Evolutionary conservation across 2,888 invertebrate species (phyloP).

Genomic region (Octodonta nipae): DNA sequence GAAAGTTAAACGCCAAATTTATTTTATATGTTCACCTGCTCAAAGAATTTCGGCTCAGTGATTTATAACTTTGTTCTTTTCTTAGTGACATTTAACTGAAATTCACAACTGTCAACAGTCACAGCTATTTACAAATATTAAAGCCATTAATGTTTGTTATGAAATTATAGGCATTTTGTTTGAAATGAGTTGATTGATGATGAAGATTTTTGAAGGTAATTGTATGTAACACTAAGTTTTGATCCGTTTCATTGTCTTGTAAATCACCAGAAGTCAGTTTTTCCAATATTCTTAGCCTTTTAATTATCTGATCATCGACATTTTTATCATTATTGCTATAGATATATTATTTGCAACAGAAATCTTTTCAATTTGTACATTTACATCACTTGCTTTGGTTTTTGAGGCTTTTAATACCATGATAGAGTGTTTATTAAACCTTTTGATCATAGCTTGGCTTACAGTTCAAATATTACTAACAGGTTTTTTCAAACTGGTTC

Average conservation of each 20-base stretch:
- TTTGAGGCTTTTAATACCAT: constrained; percentile 67
- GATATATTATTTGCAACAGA: constrained; percentile 13
- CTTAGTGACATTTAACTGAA: no score
- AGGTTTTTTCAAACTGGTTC: constrained; percentile 37
- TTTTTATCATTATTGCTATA: constrained; percentile 30
- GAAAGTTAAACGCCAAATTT: no score
- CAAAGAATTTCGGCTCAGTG: no score
- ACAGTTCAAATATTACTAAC: constrained; percentile 45
- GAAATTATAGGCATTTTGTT: no score
- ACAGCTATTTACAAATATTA: no score
- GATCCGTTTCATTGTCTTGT: constrained; percentile 37
- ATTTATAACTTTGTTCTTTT: no score
- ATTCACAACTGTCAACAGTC: no score
- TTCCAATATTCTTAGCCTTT: constrained; percentile 59
- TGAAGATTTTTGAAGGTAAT: no score
- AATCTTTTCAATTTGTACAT: constrained; percentile 30
- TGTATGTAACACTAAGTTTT: no score
- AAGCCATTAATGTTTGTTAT: no score
- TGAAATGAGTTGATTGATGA: no score
- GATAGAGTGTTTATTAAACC: constrained; percentile 95
- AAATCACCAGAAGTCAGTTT: constrained; percentile 78
- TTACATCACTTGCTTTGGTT: constrained; percentile 24
- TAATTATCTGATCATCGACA: constrained; percentile 33
- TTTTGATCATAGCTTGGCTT: constrained; percentile 84
- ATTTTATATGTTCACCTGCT: no score